Base-by-base conservation (phyloP, 1,140 invertebrate genomes). In the Sycophila sp. region DNA sequence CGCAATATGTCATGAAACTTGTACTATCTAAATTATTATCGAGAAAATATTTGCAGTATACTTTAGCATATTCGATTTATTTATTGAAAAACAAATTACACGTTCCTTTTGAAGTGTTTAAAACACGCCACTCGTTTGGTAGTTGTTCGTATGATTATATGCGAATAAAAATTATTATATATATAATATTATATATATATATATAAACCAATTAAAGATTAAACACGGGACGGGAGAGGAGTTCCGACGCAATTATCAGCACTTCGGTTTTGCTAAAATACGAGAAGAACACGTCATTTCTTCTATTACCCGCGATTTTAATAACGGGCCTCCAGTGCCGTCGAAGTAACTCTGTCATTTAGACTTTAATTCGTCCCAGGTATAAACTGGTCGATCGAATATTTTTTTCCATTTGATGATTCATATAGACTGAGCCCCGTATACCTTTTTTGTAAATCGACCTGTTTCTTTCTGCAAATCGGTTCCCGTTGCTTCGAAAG, bases 271-370 rank as follows among this genome's bases (percentile, higher is more conserved):
- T 47, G 63, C 32, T 55, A 66, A 59, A 49, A 8, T 47, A 24
- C n/a, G n/a, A 67, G 38, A 32, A 17, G 19, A 68, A 51, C 26
- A 34, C 22, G 28, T n/a, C n/a, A n/a, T n/a, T n/a, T 68, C 15
- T 53, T 56, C 22, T 68, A 8, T 69, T 22, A 60, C 34, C 10
- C 56, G 6, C 5, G 22, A 47, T 34, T 34, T 53, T 36, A 30
- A 60, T 34, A 24, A 60, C n/a, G n/a, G n/a, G n/a, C n/a, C 2
- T 40, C 51, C n/a, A 68, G 30, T 60, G n/a, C 34, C 17, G 11
- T 62, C 28, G 67, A 69, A 62, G 67, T 69, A 69, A 69, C 67
- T 69, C 67, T 69, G 58, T 55, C 19, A 69, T 69, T 42, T 58
- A 26, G 59, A 59, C 7, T 28, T 49, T 17, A n/a, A 68, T 49